Evolutionary conservation across 2,797 vertebrate species (phyloP), one percentile per base, ranked within the genome.

Genomic region (Scolopax bukidnonensis): DNA sequence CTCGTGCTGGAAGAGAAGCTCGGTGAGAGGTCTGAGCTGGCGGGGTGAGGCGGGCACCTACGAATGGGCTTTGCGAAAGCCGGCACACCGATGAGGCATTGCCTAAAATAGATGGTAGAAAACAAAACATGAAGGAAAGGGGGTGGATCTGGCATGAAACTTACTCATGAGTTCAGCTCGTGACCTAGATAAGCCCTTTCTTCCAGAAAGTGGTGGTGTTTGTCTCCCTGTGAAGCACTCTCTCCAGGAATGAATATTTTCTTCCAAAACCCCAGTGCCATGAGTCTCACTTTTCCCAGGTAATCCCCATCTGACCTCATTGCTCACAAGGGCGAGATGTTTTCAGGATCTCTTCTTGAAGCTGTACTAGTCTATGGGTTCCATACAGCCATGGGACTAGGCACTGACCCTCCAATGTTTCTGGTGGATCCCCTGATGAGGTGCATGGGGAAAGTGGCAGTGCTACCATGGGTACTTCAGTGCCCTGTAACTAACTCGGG

Each of bases 401-500:
- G 16, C 13, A 10, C 23, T 40, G 57, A 59, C 18, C 7, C 6
- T 78, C 21, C 14, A 15, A 2, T 18, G 45, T 33, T 12, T 14
- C 41, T 68, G 30, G 20, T 75, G 63, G 14, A 30, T 64, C 25
- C 20, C 15, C 8, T 41, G 33, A 27, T 41, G 8, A 51, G 16
- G 14, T 78, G 30, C 36, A 17, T 6, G 6, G 16, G 11, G n/a
- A 73, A 77, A 75, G 7, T 8, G 28, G 25, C 12, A 12, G 36
- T 5, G 4, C 12, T 74, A 12, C 30, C 14, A 28, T 4, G 14
- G 23, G 19, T 19, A 63, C 13, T 67, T 53, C 68, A 33, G 43
- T 1, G 1, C n/a, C 2, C 1, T 11, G 5, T 45, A 41, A 48
- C 11, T 45, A 41, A 48, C 11, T 7, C 1, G 2, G 14, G 68